Percentiles rank a stretch among this genome's conserved stretches.
These are phyloP conservation scores for Philypnodon macrostomus DNA, from an alignment of 2,797 vertebrate species.

Conservation along the genomic window DNA sequence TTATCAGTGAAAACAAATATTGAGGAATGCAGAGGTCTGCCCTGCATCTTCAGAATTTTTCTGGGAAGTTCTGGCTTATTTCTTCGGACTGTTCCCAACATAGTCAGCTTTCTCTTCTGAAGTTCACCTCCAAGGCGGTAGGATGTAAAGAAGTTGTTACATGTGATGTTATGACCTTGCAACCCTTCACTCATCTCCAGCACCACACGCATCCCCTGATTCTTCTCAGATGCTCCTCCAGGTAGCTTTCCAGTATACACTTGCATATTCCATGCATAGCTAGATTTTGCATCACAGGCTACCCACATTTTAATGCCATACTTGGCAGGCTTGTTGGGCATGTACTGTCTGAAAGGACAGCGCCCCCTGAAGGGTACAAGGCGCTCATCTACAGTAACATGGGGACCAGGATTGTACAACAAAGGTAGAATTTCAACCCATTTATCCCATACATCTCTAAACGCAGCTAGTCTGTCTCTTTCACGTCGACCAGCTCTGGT, in stretches of 20 bases:
- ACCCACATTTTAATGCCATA: slow-evolving; percentile 11
- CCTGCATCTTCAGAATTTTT: neutral
- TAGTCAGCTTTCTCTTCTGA: neutral
- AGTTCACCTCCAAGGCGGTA: neutral
- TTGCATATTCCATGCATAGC: neutral
- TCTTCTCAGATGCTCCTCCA: neutral
- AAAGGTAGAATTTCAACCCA: neutral
- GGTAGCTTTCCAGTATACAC: too few relatives aligned
- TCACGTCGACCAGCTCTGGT: slow-evolving; percentile 22
- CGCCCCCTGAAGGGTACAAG: slow-evolving; percentile 4
- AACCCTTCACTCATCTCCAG: neutral
- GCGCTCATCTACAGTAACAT: neutral
- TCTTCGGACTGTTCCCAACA: neutral
- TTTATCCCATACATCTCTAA: slow-evolving; percentile 6
- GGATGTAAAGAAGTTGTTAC: neutral
- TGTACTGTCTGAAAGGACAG: slow-evolving; percentile 8
- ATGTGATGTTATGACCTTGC: neutral
- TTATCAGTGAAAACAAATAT: slow-evolving; percentile 1
- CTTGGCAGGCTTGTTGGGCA: slow-evolving; percentile 2
- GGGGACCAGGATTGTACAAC: neutral
- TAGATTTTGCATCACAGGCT: neutral
- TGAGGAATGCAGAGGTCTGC: slow-evolving; percentile 5
- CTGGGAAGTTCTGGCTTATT: neutral
- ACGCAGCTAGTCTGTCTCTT: slow-evolving; percentile 17
- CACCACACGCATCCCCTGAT: neutral